Evolutionary conservation across 2,113 vertebrate species (phyloP), one percentile per base, ranked within the genome.

Genomic region (Sturnira hondurensis): DNA sequence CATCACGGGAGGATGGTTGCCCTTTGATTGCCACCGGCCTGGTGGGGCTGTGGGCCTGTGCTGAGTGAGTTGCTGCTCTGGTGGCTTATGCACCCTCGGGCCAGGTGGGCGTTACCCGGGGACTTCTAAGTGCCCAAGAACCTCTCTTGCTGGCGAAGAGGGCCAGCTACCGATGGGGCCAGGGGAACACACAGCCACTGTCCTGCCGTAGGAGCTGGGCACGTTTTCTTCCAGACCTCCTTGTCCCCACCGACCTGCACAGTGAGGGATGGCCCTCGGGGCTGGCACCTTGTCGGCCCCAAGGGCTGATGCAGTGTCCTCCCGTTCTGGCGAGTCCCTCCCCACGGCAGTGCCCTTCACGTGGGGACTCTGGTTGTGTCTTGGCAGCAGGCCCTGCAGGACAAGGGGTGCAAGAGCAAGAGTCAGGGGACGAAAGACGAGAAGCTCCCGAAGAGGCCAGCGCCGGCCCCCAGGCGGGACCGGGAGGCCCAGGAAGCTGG

Each of bases 361-460:
- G 28, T 17, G 76, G 96, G 95, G 94, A 86, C 82, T 96, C 73
- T 97, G 96, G 86, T 97, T 97, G 92, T 97, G 93, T 98, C 31
- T 28, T 36, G 33, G 95, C 84, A 78, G 4, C 98, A 99, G 99
- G 98, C 98, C 7, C 98, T 99, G 73, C 98, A 97, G 97, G 98
- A 99, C 95, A 98, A 98, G 45, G 97, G 97, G 94, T 98, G 94
- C 89, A 73, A 98, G 97, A 98, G 97, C 97, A 98, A 98, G 94
- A 97, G 98, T 94, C 98, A 98, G 94, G 98, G 98, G 94, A 97
- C 94, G 28, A 98, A 97, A 7, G 98, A 99, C 84, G 99, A 99
- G 95, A 95, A 81, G 96, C 31, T 83, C 97, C 0, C 28, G 81
- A 96, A 98, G 95, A 96, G 63, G 11, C 96, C 68, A 2, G 58